These are phyloP conservation scores for Esox niger DNA, from an alignment of 2,113 vertebrate species.

Conservation along the genomic window DNA sequence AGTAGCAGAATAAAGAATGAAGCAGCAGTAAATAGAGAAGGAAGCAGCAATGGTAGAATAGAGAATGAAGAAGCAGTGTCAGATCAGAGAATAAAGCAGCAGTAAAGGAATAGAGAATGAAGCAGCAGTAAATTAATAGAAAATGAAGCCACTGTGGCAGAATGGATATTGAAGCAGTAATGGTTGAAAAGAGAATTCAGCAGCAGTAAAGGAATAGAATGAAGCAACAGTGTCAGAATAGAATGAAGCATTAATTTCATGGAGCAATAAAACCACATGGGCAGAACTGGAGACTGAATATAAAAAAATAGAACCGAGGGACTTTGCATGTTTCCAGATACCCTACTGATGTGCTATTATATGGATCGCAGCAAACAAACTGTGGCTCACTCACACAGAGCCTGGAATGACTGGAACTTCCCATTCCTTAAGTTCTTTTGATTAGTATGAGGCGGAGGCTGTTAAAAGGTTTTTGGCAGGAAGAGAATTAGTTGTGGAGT, in stretches of 20 bases:
- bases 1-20: slow-evolving; percentile 46
- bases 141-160: slow-evolving; percentile 47
- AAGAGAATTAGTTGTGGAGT: slow-evolving; percentile 58
- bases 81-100: slow-evolving; percentile 47
- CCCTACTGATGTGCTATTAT: slow-evolving; percentile 63
- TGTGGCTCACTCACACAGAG: slow-evolving; percentile 42
- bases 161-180: too few species aligned
- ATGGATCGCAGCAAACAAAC: slow-evolving; percentile 62
- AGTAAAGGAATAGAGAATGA: slow-evolving; percentile 46
- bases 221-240: slow-evolving; percentile 41
- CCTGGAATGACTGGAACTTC: slow-evolving; percentile 34
- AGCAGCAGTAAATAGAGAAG: too few species aligned
- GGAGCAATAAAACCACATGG: slow-evolving; percentile 63
- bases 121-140: too few species aligned
- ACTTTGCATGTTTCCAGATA: slow-evolving; percentile 46
- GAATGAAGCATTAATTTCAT: slow-evolving; percentile 59
- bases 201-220: too few species aligned
- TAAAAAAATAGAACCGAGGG: slow-evolving; percentile 63
- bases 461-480: slow-evolving; percentile 42
- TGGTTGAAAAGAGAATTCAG: too few species aligned
- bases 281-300: slow-evolving; percentile 67
- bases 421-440: slow-evolving; percentile 44
- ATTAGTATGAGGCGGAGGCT: slow-evolving; percentile 54
- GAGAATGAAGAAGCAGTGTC: too few species aligned
- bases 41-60: slow-evolving; percentile 38